Evolutionary conservation across 2,113 vertebrate species (phyloP).

Genomic region (Daboia siamensis): DNA sequence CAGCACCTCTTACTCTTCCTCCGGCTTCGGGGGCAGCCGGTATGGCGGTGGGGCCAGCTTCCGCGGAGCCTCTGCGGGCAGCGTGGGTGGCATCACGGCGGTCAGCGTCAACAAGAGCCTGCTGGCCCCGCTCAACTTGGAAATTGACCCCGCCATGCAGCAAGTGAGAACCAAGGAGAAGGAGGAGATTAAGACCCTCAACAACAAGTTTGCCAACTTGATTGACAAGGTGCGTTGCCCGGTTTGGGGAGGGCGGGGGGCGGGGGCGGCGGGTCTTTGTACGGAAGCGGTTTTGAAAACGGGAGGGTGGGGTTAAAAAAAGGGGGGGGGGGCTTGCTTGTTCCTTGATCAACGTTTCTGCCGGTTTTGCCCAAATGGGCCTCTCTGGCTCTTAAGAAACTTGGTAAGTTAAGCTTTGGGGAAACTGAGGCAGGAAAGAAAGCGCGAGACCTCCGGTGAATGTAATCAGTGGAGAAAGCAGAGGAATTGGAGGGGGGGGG

Average conservation of each 20-base stretch:
- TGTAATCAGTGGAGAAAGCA: background rate
- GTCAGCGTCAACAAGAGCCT: slow-evolving; percentile 81
- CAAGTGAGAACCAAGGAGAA: slow-evolving; percentile 65
- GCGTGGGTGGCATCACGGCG: slow-evolving; percentile 36
- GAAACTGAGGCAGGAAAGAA: background rate
- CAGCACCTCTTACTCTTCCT: slow-evolving; percentile 50
- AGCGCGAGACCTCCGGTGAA: background rate
- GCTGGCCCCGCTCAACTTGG: slow-evolving; percentile 80
- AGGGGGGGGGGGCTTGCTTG: background rate
- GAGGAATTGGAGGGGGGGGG: background rate
- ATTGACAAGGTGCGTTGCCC: slow-evolving; percentile 68
- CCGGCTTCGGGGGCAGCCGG: slow-evolving; percentile 30
- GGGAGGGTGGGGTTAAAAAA: background rate
- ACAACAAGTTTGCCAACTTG: slow-evolving; percentile 70
- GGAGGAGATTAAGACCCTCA: slow-evolving; percentile 71
- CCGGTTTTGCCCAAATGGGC: background rate
- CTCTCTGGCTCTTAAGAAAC: background rate
- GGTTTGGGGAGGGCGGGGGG: background rate
- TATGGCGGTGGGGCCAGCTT: slow-evolving; percentile 8
- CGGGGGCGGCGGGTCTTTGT: too few species aligned
- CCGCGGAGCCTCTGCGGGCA: background rate
- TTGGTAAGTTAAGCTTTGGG: background rate
- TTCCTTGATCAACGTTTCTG: background rate
- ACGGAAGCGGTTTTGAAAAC: background rate
- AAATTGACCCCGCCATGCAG: slow-evolving; percentile 75